Evolutionary conservation across 2,797 vertebrate genomes (phyloP).

Genomic region (Corythornis leucogaster): DNA sequence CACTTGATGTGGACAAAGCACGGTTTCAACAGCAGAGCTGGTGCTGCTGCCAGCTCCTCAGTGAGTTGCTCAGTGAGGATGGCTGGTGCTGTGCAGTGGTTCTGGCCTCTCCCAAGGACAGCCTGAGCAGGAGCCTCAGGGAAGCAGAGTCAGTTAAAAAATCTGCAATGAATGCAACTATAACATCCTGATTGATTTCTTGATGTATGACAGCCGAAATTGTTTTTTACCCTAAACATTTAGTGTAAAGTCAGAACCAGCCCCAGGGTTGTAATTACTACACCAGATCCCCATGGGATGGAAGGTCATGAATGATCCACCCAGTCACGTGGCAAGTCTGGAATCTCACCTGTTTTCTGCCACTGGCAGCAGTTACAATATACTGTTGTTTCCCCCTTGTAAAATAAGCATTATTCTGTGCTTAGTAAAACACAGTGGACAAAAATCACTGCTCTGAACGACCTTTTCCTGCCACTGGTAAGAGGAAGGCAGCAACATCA

Average conservation of each 20-base stretch:
- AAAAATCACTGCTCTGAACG: neutral
- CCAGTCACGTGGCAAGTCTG: rapidly evolving
- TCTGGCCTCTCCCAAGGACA: neutral
- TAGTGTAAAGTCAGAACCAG: neutral
- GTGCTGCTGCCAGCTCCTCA: neutral
- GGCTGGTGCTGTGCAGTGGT: rapidly evolving
- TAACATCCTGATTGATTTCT: neutral
- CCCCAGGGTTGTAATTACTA: rapidly evolving
- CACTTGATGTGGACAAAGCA: rapidly evolving
- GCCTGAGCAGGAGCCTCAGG: rapidly evolving
- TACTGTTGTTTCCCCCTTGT: neutral
- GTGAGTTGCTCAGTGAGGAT: rapidly evolving
- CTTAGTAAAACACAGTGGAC: neutral
- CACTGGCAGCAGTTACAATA: neutral
- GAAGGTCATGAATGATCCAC: neutral
- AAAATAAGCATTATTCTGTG: neutral
- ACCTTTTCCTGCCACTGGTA: rapidly evolving
- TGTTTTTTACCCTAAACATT: neutral
- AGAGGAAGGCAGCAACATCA: rapidly evolving
- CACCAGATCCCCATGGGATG: neutral
- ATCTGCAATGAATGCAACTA: neutral
- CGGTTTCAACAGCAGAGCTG: neutral
- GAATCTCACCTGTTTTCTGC: neutral
- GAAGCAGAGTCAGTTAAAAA: neutral
- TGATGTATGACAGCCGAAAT: neutral